phyloP scores from a whole-genome alignment of 2,888 invertebrate species.

The Oasisia sp. region DNA sequence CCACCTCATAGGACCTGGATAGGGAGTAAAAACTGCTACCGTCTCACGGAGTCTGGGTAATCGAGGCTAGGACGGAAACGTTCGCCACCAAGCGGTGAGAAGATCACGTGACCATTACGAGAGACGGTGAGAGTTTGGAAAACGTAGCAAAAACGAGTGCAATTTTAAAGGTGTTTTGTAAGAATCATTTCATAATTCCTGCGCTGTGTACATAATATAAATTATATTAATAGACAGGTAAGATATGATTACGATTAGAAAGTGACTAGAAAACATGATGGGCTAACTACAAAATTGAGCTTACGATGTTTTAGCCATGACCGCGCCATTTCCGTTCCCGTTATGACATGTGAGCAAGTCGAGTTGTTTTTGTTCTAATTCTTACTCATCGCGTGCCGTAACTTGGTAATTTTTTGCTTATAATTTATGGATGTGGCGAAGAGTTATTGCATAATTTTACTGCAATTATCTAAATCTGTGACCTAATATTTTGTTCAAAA shows the following conservation, averaged over 20 bases:
- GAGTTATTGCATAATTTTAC: neutral
- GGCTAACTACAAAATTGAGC: neutral
- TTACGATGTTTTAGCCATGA: neutral
- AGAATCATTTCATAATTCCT: neutral
- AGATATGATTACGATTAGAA: neutral
- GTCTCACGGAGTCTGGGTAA: too few species aligned
- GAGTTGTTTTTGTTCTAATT: neutral
- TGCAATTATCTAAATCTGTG: neutral
- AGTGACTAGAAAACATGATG: neutral
- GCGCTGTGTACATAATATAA: neutral
- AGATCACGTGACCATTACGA: neutral
- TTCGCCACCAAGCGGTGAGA: neutral
- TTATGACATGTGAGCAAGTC: neutral
- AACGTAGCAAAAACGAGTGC: neutral
- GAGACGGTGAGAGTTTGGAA: slow-evolving; percentile 8
- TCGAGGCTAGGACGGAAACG: neutral
- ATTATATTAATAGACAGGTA: neutral
- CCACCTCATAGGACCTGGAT: too few species aligned
- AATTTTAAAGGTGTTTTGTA: neutral
- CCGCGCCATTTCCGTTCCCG: neutral
- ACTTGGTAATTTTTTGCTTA: too few species aligned
- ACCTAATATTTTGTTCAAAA: neutral
- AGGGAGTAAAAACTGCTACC: too few species aligned
- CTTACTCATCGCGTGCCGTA: neutral
- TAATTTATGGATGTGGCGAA: too few species aligned